Evolutionary conservation across 2,797 vertebrate species (phyloP), one percentile per base, ranked within the genome.

Genomic region (Brachyrhaphis roseni): DNA sequence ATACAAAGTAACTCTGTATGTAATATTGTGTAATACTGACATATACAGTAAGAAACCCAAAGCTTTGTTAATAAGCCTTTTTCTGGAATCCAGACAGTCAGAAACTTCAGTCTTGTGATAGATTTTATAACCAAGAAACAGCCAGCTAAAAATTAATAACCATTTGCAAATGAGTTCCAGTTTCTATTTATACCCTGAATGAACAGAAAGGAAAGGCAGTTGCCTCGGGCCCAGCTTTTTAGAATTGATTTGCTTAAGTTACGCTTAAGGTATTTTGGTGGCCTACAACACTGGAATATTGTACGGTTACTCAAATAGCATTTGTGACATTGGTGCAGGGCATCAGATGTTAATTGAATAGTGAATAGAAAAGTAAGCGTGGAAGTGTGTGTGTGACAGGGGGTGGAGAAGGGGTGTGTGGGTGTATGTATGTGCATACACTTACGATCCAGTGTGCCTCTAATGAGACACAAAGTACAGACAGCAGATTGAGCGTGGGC

Each of bases 401-500:
- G 62, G 39, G 53, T 26, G 41, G 16, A 0, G 23, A 26, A 23
- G 2, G 36, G n/a, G 41, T 34, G 51, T 11, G 57, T 53, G 75
- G 53, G 77, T 28, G 76, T 4, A 72, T 45, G 51, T 12, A 41
- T 53, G 80, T 77, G 51, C 75, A 82, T 91, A 72, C 75, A 81
- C 76, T 86, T 89, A 86, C 85, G 88, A 93, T 91, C 79, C 88
- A 88, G 80, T 87, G 90, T 80, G 84, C 83, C 88, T 90, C 84
- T 91, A 93, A 93, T 90, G 91, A 93, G 89, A 93, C 86, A 87
- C 82, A 84, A 91, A 93, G 90, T 91, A 92, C 91, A 93, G 91
- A 93, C 87, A 82, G 89, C 87, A 92, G 87, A 87, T 86, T 93
- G 85, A 92, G 90, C 76, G 89, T 94, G 90, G 93, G 94, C 82